Evolutionary conservation across 2,888 invertebrate genomes (phyloP), one percentile per base, ranked within the genome.

Genomic region (Tryphoninae sp.): DNA sequence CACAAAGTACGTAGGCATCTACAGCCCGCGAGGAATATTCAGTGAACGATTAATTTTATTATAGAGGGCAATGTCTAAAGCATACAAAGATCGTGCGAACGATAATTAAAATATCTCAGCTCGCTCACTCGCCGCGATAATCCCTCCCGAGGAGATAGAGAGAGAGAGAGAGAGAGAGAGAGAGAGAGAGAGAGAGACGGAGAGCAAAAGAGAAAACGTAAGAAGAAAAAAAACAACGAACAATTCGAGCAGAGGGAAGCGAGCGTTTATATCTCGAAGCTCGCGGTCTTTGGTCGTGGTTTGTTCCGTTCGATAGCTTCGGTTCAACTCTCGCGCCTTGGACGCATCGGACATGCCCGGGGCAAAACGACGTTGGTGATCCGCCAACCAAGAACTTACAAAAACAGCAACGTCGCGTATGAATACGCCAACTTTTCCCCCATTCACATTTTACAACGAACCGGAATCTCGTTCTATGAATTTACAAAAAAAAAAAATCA

Each of bases 361-460:
- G 90, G 89, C 83, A 81, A 84, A 90, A 89, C 90, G 84, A 88
- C 90, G 90, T 90, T 89, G 90, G 90, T 89, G 91, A 91, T 91
- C 90, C 82, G 62, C 65, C 76, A 77, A 82, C 84, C 83, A 84
- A 86, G 85, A 84, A 83, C 84, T 87, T 86, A 86, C 86, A 80
- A 86, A 88, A 80, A 59, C 86, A 87, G 88, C 68, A 61, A 72
- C 78, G 33, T 33, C 68, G 26, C 76, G 19, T 23, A 53, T 22
- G n/a, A 68, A 69, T 71, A 77, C 53, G 64, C 59, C 75, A 71
- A 68, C 42, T 58, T 64, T 33, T 33, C 33, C 62, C 13, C 55
- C 62, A 53, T 49, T 22, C 33, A 40, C 23, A 55, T 55, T 40
- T 6, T 65, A 23, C 53, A 49, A 67, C 22, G 22, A 64, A 22